Evolutionary conservation across 2,888 invertebrate genomes (phyloP), one percentile per base, ranked within the genome.

Genomic region (Acanthopleura granulata): DNA sequence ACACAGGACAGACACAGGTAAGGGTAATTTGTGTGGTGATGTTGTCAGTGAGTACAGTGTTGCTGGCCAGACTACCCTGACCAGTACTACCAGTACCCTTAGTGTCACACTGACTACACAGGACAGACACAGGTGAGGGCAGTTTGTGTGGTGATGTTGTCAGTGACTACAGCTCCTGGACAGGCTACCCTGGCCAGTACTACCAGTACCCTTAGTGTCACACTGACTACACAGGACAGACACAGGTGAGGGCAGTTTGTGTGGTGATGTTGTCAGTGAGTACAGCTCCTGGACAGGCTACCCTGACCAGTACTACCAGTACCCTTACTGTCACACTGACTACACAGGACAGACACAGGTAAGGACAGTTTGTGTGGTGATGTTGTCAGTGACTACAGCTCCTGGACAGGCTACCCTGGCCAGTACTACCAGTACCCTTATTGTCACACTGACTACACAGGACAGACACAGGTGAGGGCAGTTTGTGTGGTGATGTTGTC

Each of bases 31-130:
- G 40, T 40, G 40, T 40, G 40, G 40, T 40, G 40, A 40, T 40
- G n/a, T n/a, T n/a, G 40, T 40, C 40, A 40, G 40, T 40, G 40
- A 40, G 4, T 40, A 40, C 40, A 40, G 40, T 40, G n/a, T n/a
- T n/a, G n/a, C 22, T 86, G 84, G 80, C 82, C 82, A 15, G 82
- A 82, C 16, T 84, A 84, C 14, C 75, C 77, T n/a, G 81, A 82
- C 71, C 80, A 81, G 73, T 84, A 82, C 76, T 80, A 82, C 57
- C 82, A 85, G 74, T 51, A 62, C n/a, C 16, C 50, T 12, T 75
- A 72, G 22, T 22, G 66, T 18, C 61, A 75, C 40, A 40, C 40
- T 40, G 40, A 40, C 40, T 40, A 40, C 40, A 40, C 40, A 40
- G 40, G 40, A 40, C 40, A 40, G 40, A 40, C 40, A 40, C 40